Conservation (phyloP, 1,140 invertebrate species). For the Calycopis cecrops region DNA sequence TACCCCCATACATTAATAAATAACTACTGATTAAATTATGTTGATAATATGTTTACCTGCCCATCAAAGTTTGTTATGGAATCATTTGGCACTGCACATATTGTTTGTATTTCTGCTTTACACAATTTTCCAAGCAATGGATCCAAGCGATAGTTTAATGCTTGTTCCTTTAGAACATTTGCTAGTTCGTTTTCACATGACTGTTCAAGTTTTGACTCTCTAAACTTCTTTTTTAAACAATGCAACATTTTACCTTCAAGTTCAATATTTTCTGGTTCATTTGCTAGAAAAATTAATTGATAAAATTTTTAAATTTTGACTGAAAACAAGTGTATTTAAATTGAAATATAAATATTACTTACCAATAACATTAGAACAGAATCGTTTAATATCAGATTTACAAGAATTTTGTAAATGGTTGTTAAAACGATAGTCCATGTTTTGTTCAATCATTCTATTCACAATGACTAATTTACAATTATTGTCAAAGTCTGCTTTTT, state of each 20-base stretch:
- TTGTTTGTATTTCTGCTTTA: slow-evolving; percentile 79
- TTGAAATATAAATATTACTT: slow-evolving; percentile 58
- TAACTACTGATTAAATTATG: neutral
- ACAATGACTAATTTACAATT: slow-evolving; percentile 91
- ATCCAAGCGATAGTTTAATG: slow-evolving; percentile 91
- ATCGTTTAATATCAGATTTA: slow-evolving; percentile 82
- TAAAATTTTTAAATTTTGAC: neutral
- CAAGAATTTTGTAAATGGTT: slow-evolving; percentile 88
- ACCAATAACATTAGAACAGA: slow-evolving; percentile 80
- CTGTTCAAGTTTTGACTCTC: slow-evolving; percentile 81
- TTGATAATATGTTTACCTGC: slow-evolving; percentile 55
- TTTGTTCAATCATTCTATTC: slow-evolving; percentile 93
- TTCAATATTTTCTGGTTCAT: slow-evolving; percentile 75
- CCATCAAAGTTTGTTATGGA: slow-evolving; percentile 74
- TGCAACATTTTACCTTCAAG: slow-evolving; percentile 81
- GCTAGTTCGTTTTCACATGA: slow-evolving; percentile 89
- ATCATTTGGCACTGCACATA: slow-evolving; percentile 75
- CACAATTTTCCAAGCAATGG: slow-evolving; percentile 88
- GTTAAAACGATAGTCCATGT: slow-evolving; percentile 94
- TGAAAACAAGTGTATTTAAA: neutral
- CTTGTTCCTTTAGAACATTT: slow-evolving; percentile 88
- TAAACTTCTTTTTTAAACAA: slow-evolving; percentile 86
- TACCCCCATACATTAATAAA: too few relatives aligned
- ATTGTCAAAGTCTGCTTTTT: slow-evolving; percentile 88
- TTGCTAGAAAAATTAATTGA: slow-evolving; percentile 42